Evolutionary conservation across 2,888 invertebrate genomes (phyloP).

Genomic region (Adelphocoris suturalis): DNA sequence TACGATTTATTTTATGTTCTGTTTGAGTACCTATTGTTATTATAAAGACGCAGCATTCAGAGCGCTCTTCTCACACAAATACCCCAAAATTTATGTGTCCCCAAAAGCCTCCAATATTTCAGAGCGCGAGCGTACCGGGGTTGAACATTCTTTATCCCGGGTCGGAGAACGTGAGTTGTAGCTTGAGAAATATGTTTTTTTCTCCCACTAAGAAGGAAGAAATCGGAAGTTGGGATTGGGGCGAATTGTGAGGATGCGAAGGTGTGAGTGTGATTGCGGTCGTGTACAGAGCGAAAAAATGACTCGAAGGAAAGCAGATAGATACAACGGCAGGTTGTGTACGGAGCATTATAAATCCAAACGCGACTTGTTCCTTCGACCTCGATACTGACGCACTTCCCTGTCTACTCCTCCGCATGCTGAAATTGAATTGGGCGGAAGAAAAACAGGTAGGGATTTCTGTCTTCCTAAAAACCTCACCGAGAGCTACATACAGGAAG

Average conservation of each 20-base stretch:
- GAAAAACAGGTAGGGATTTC: not conserved
- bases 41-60: too few relatives aligned
- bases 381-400: not conserved
- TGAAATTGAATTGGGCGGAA: not conserved
- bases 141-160: not conserved
- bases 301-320: not conserved
- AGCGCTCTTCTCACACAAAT: too few relatives aligned
- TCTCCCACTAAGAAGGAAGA: not conserved
- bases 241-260: not conserved
- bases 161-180: conserved; percentile 6
- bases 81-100: not conserved
- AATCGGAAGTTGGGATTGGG: not conserved
- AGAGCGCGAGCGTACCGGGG: not conserved
- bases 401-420: not conserved
- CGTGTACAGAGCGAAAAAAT: not conserved
- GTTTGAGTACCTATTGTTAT: too few relatives aligned
- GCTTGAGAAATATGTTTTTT: conserved; percentile 6
- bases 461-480: not conserved
- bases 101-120: conserved; percentile 5
- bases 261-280: not conserved
- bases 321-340: conserved; percentile 9
- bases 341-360: not conserved
- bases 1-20: too few relatives aligned
- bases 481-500: not conserved
- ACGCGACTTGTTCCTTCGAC: not conserved